Evolutionary conservation across 2,797 vertebrate genomes (phyloP), one percentile per base, ranked within the genome.

Genomic region (Gymnothorax reevesii): DNA sequence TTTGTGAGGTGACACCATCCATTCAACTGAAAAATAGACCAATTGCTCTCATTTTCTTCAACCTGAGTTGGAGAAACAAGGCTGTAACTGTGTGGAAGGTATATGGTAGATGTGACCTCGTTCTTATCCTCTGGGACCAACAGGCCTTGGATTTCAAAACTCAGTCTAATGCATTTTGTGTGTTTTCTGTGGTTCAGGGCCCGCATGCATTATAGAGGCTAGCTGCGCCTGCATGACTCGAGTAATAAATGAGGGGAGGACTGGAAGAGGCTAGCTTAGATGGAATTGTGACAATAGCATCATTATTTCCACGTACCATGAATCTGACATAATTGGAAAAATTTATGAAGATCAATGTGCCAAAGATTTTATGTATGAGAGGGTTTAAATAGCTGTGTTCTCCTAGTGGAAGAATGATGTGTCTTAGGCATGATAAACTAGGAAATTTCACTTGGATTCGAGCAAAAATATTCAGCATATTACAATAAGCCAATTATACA

Each of bases 301-400:
- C 60, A 10, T 59, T 83, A 22, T 25, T 54, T 27, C 17, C 13
- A n/a, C 55, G 22, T 55, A 54, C 52, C 52, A 80, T 80, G 77
- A 80, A 52, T 55, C 20, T 9, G 20, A 17, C 7, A 80, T 55
- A 80, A 80, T 17, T 54, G 7, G 7, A 77, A 77, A 12, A 49
- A 27, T 52, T 22, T 60, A 57, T n/a, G 33, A 84, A 71, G 49
- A 84, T 15, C 27, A 55, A 54, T 75, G 71, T 62, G 83, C 86
- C 86, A 87, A 77, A 87, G 86, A 77, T n/a, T 9, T 84, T 84
- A 75, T 12, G 22, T 87, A 33, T 60, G 42, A 25, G 64, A 71
- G 55, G 27, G 64, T 42, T 84, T 59, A 57, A 49, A 62, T 75
- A 22, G 77, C 52, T 22, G n/a, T 42, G n/a, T 80, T 80, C 52